These are phyloP conservation scores for Myioborus miniatus DNA, from an alignment of 2,797 vertebrate species.

Conservation along the genomic window DNA sequence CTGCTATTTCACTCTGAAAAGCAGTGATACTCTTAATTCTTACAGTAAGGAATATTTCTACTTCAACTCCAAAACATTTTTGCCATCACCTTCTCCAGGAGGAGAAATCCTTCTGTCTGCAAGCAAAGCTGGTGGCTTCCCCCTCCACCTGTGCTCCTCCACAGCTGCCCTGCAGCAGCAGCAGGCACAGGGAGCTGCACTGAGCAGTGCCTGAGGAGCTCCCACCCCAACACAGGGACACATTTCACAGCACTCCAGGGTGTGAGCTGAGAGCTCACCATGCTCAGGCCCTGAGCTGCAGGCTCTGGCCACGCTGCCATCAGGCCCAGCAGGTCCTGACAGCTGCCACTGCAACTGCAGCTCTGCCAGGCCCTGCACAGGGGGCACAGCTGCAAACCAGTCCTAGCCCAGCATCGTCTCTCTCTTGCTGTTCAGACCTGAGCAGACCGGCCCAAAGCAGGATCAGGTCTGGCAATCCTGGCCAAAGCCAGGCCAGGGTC, in stretches of 20 bases:
- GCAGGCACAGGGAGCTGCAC: neutral
- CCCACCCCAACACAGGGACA: fast-evolving
- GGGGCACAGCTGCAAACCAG: neutral
- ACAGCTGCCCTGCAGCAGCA: neutral
- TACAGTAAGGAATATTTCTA: neutral
- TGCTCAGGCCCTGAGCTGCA: neutral
- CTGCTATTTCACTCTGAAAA: neutral
- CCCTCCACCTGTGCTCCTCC: neutral
- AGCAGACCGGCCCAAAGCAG: neutral
- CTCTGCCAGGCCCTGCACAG: neutral
- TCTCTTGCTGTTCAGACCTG: neutral
- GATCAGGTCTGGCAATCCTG: neutral
- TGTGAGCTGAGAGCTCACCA: neutral
- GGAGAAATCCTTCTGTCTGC: neutral
- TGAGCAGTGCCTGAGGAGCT: neutral
- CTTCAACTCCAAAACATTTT: neutral
- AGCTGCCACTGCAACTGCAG: neutral
- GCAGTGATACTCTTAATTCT: neutral
- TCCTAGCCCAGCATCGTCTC: neutral
- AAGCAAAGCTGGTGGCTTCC: neutral
- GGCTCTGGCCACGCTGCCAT: neutral
- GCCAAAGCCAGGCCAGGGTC: neutral
- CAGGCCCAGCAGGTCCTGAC: neutral
- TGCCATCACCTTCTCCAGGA: neutral
- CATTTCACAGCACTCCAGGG: neutral